Evolutionary conservation across 2,113 vertebrate species (phyloP), one percentile per base, ranked within the genome.

Genomic region (Psammodynastes pulverulentus): DNA sequence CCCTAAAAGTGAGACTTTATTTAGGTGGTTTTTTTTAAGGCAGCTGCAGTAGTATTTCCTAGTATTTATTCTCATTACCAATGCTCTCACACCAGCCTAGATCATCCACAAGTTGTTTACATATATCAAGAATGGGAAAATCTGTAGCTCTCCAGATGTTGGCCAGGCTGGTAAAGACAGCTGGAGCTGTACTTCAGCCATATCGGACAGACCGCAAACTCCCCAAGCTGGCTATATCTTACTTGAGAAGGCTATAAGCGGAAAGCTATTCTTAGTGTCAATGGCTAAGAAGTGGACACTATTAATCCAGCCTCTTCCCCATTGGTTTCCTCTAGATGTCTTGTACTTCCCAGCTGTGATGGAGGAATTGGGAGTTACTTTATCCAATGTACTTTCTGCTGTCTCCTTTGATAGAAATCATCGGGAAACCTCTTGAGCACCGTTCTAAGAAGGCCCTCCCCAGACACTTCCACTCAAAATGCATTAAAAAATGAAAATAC

Each of bases 401-500:
- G 72, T 79, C 72, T 79, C 72, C 72, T 21, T 79, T 79, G 72
- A 79, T 39, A 43, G 72, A 43, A 79, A 79, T 79, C 34, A 21
- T 43, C 34, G 9, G 34, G 34, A 79, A 17, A 79, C 72, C 9
- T 79, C 15, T 9, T 43, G 72, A 79, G 46, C 85, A 17, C 48
- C 2, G 2, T 15, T 86, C 13, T 15, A 48, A 48, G 45, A 86
- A 86, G 2, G 12, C 24, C 85, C 46, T 15, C 12, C 26, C 26
- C 46, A 8, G 26, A 48, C 7, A 8, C 13, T 7, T 86, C 46
- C 10, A 3, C 29, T 86, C 3, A 7, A 51, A n/a, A 23, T 24
- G 45, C 34, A 49, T 54, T 56, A 91, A 43, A 91, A 56, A 56
- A 46, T 93, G 90, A 86, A 87, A 94, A 34, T 34, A 67, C 12